Evolutionary conservation across 1,140 invertebrate species (phyloP).

Genomic region (Chrysomallon squamiferum): DNA sequence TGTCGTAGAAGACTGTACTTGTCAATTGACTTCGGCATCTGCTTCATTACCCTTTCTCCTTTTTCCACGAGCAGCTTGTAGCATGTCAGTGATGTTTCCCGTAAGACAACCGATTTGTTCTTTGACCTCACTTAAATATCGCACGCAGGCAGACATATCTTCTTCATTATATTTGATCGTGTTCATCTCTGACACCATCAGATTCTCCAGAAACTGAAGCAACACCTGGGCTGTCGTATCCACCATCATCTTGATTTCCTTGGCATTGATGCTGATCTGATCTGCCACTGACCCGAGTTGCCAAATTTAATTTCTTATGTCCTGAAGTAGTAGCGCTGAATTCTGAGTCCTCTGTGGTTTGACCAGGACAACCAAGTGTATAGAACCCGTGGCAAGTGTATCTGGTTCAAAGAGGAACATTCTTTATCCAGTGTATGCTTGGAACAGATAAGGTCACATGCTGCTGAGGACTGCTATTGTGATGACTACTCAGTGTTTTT

Average conservation of each 20-base stretch:
- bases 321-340: not conserved
- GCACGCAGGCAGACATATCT: not conserved
- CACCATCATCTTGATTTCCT: not conserved
- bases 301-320: not conserved
- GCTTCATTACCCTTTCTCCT: not conserved
- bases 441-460: not conserved
- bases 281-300: not conserved
- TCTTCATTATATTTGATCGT: not conserved
- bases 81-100: not conserved
- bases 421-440: not conserved
- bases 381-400: not conserved
- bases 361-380: not conserved
- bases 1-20: slow-evolving; percentile 3
- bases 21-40: not conserved
- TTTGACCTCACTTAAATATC: not conserved
- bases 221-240: not conserved
- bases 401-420: not conserved
- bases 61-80: not conserved
- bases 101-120: not conserved
- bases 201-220: not conserved
- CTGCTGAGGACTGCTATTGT: too few species aligned
- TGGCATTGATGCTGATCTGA: not conserved
- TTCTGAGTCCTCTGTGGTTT: not conserved
- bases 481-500: too few species aligned
- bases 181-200: not conserved